These are phyloP conservation scores for Abrostola tripartita DNA, from an alignment of 2,888 invertebrate genomes.

Conservation along the genomic window DNA sequence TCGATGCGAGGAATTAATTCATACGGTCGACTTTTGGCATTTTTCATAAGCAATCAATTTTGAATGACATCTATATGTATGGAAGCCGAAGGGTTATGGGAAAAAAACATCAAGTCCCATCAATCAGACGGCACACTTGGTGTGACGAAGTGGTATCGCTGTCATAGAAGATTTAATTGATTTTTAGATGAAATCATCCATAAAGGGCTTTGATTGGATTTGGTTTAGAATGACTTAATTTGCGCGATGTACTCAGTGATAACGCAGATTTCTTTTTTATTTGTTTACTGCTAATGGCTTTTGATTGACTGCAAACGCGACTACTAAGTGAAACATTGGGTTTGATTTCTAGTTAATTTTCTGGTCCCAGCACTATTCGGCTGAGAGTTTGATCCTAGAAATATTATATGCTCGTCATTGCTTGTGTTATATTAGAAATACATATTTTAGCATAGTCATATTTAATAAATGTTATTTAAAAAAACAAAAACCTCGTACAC, in stretches of 20 bases:
- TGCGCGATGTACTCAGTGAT: neutral
- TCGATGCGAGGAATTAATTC: constrained; percentile 42
- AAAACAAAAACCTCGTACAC: too few relatives aligned
- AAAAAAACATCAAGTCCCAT: constrained; percentile 72
- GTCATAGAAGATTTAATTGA: constrained; percentile 76
- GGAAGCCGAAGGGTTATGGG: constrained; percentile 66
- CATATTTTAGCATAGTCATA: too few relatives aligned
- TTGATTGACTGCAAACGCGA: too few relatives aligned
- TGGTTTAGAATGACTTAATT: constrained; percentile 4
- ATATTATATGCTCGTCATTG: too few relatives aligned
- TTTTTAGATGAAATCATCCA: constrained; percentile 69
- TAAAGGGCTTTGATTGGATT: constrained; percentile 29
- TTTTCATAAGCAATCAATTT: constrained; percentile 77
- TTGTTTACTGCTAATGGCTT: too few relatives aligned
- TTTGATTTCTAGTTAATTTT: too few relatives aligned
- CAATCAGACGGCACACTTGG: constrained; percentile 74
- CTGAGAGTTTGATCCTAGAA: too few relatives aligned
- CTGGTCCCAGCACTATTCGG: too few relatives aligned
- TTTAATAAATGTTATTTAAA: too few relatives aligned
- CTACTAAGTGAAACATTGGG: too few relatives aligned
- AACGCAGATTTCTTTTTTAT: neutral
- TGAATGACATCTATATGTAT: constrained; percentile 69
- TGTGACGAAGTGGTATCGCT: constrained; percentile 69
- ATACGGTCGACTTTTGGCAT: constrained; percentile 57
- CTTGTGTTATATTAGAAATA: too few relatives aligned